Conservation (phyloP, 2,797 vertebrate genomes). For the Gorsachius magnificus region DNA sequence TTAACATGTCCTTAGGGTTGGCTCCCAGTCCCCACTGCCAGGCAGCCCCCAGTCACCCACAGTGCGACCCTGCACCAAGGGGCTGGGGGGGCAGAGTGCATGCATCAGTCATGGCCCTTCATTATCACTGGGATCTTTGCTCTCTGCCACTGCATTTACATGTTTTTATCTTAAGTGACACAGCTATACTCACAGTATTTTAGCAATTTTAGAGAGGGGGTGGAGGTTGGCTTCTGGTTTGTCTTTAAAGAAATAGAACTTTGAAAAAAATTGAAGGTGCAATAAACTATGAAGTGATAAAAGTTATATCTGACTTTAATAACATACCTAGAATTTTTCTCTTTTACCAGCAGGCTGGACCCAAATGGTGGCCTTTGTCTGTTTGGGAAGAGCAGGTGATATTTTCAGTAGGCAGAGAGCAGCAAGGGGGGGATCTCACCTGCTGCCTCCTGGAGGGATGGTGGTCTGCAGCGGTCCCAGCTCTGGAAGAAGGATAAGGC, state of each 20-base stretch:
- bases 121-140: neutral
- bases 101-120: rapidly evolving
- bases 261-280: neutral
- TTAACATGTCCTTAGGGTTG: neutral
- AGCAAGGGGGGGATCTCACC: neutral
- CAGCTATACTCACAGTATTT: rapidly evolving
- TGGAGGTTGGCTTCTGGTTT: neutral
- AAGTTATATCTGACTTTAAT: neutral
- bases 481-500: neutral
- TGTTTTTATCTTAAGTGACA: rapidly evolving
- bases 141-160: neutral
- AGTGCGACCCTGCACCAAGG: neutral
- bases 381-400: neutral
- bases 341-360: neutral
- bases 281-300: neutral
- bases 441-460: neutral
- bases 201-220: neutral
- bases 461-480: neutral
- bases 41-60: neutral
- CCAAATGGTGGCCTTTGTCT: neutral
- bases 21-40: neutral
- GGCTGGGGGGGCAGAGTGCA: too few relatives aligned
- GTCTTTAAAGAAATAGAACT: neutral
- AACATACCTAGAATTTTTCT: neutral
- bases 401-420: neutral